Evolutionary conservation across 2,888 invertebrate species (phyloP), one percentile per base, ranked within the genome.

Genomic region (Pterostichus niger): DNA sequence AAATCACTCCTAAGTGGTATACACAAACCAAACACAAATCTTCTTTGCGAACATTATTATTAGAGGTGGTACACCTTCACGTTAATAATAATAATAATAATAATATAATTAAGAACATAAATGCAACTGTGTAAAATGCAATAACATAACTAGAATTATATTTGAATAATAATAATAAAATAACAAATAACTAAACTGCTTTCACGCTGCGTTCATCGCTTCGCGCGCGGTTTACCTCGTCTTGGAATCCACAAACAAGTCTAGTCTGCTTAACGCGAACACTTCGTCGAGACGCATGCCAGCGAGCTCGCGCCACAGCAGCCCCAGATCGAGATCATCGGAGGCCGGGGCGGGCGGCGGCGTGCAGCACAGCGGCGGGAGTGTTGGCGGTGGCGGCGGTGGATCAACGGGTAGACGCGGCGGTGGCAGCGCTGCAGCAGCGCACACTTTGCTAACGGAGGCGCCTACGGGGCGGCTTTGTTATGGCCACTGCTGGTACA

Each of bases 401-500:
- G 35, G 78, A 15, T 56, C 31, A 2, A 24, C 15, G 56, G 13
- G 77, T 33, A 33, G 77, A 17, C 35, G 59, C 64, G 13, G 64
- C 31, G 64, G 33, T 15, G 88, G 87, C n/a, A 86, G 84, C 85
- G 87, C 84, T 52, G 87, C 86, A 77, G 78, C 59, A 59, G 78
- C 44, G 61, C 61, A 78, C 78, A 80, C 71, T 71, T 80, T 80
- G 80, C 80, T 80, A 80, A 61, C 61, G 76, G 82, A 24, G 75
- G 76, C 54, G 83, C 73, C 83, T 79, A 77, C 78, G 82, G 76
- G 56, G 56, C 82, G 54, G 84, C 82, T 84, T 75, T 84, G 96
- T 96, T 96, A 96, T 95, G 96, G 96, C 95, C 95, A 95, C 94
- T 94, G 93, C 91, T 94, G 94, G 90, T 91, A 92, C 86, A 94